These are phyloP conservation scores for Stenurella melanura DNA, from an alignment of 2,888 invertebrate species.

Conservation along the genomic window DNA sequence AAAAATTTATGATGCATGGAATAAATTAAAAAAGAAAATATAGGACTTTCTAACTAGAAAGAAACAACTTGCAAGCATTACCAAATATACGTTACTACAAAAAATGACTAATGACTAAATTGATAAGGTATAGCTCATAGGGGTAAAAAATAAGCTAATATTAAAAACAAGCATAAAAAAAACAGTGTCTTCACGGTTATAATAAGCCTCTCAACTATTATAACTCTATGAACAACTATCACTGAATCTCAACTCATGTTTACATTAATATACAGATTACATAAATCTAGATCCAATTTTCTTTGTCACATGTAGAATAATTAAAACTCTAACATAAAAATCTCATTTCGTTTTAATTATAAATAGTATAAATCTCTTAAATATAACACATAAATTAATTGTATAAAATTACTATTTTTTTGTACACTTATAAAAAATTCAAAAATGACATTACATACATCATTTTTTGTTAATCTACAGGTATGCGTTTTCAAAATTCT, in stretches of 20 bases:
- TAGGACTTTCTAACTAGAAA: too few species aligned
- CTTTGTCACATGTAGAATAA: not conserved
- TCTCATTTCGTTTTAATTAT: not conserved
- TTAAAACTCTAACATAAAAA: not conserved
- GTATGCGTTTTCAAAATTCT: too few species aligned
- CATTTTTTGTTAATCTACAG: too few species aligned
- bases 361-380: not conserved
- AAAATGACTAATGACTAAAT: too few species aligned
- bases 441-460: not conserved
- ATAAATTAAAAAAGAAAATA: too few species aligned
- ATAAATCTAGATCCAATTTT: not conserved
- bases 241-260: not conserved
- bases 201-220: not conserved
- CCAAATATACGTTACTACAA: too few species aligned
- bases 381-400: not conserved
- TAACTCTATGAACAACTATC: not conserved
- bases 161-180: not conserved
- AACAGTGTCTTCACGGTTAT: not conserved
- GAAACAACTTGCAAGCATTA: too few species aligned
- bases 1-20: too few species aligned
- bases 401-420: not conserved
- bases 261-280: not conserved
- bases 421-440: not conserved
- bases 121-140: too few species aligned
- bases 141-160: not conserved